A percentile compares a stretch with the other conserved stretches of the same genome.
phyloP scores from a whole-genome alignment of 1,140 invertebrate genomes.

The Teleopsis dalmanni region DNA sequence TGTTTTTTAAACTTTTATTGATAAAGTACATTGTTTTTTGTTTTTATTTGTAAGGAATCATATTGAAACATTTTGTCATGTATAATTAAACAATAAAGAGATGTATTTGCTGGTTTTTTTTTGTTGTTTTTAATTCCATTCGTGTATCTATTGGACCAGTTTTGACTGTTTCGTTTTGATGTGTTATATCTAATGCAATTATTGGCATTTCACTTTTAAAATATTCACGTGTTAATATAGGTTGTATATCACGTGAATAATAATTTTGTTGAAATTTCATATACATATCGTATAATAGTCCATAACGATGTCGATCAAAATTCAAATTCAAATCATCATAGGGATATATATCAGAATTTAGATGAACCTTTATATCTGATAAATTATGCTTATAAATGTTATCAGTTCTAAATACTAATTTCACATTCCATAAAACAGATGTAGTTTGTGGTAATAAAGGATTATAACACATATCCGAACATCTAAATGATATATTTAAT shows the following conservation, averaged over 20 bases:
- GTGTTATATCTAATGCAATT: constrained; percentile 23
- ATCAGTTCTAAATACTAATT: neutral
- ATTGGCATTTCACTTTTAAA: too few species aligned
- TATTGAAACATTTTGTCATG: constrained; percentile 24
- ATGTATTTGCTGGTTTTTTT: constrained; percentile 17
- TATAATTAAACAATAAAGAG: constrained; percentile 25
- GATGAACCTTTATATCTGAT: constrained; percentile 21
- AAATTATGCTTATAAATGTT: constrained; percentile 13
- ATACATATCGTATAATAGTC: constrained; percentile 11
- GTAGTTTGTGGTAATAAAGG: neutral
- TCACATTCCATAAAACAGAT: neutral
- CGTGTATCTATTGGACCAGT: constrained; percentile 21
- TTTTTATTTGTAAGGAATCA: constrained; percentile 4
- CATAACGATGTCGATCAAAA: constrained; percentile 7
- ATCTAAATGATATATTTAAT: constrained; percentile 6
- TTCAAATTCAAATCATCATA: constrained; percentile 27
- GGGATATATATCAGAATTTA: constrained; percentile 25
- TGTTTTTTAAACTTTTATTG: too few species aligned
- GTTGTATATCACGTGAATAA: constrained; percentile 12
- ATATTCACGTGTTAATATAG: neutral
- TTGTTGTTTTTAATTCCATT: constrained; percentile 22
- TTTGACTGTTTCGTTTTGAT: constrained; percentile 23
- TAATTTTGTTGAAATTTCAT: constrained; percentile 11
- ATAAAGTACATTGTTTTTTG: too few species aligned
- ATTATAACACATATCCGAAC: constrained; percentile 4